phyloP scores from a whole-genome alignment of 1,140 invertebrate genomes.

The Pissodes strobi region DNA sequence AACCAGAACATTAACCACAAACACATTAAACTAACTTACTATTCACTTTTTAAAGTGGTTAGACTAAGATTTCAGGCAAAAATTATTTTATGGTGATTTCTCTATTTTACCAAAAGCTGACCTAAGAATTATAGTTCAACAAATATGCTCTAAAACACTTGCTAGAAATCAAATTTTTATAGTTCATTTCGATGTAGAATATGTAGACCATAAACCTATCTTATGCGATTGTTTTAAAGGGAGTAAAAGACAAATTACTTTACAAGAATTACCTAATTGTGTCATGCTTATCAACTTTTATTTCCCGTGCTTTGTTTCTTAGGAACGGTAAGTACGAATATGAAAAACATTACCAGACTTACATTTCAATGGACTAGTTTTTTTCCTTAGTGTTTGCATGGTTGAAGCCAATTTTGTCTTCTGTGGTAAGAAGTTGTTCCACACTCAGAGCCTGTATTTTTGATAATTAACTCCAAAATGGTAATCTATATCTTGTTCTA shows the following conservation, averaged over 20 bases:
- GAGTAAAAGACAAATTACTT: neutral
- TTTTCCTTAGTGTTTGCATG: constrained; percentile 88
- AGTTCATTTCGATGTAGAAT: no score
- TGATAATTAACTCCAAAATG: neutral
- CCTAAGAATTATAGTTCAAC: no score
- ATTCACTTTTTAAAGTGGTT: no score
- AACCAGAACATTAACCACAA: no score
- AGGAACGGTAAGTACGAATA: neutral
- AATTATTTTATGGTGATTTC: no score
- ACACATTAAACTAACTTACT: no score
- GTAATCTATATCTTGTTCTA: constrained; percentile 9
- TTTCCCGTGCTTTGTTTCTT: neutral
- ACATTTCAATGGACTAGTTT: constrained; percentile 88
- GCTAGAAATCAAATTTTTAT: no score
- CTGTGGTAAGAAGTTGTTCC: neutral
- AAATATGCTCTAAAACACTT: no score
- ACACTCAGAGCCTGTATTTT: constrained; percentile 15
- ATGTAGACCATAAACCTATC: neutral
- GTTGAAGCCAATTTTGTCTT: constrained; percentile 18
- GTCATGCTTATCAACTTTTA: no score
- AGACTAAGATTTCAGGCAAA: no score
- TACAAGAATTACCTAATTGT: no score
- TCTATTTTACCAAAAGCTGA: no score
- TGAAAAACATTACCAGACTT: constrained; percentile 62
- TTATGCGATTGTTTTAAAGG: neutral